phyloP scores from a whole-genome alignment of 1,140 invertebrate genomes.

The Aphaenogaster ashmeadi region DNA sequence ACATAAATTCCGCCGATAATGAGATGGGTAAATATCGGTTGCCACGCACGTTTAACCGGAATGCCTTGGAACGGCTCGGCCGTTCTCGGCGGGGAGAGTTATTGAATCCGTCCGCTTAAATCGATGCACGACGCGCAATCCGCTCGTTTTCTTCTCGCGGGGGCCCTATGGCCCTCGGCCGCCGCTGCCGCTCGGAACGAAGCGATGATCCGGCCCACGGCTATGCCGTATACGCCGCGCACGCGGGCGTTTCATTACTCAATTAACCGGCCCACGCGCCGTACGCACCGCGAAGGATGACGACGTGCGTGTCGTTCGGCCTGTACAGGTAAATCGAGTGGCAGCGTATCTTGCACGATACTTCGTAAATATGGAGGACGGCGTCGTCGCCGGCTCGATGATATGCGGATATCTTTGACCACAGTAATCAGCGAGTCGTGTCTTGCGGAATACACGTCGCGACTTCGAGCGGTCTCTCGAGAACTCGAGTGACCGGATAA shows the following conservation, averaged over 20 bases:
- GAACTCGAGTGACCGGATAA: background rate
- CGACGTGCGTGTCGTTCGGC: slow-evolving; percentile 43
- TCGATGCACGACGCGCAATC: slow-evolving; percentile 61
- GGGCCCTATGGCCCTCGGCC: background rate
- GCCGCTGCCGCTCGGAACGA: background rate
- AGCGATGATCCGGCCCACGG: slow-evolving; percentile 21
- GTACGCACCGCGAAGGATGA: slow-evolving; percentile 38
- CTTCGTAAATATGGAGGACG: slow-evolving; percentile 70
- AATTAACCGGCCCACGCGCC: slow-evolving; percentile 72
- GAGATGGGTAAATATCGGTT: slow-evolving; percentile 81
- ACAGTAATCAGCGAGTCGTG: slow-evolving; percentile 63
- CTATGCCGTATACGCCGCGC: background rate
- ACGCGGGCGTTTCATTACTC: slow-evolving; percentile 72
- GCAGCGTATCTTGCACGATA: slow-evolving; percentile 43
- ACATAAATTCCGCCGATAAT: slow-evolving; percentile 80
- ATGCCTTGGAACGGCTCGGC: slow-evolving; percentile 69
- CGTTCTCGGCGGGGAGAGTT: slow-evolving; percentile 66
- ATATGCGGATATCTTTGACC: slow-evolving; percentile 20
- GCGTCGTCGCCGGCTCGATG: slow-evolving; percentile 29
- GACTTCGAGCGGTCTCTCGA: slow-evolving; percentile 7
- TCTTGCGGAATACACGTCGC: slow-evolving; percentile 24
- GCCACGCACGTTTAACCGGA: slow-evolving; percentile 77
- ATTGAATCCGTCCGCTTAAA: slow-evolving; percentile 75
- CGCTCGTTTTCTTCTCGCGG: slow-evolving; percentile 1
- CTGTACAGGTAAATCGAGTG: slow-evolving; percentile 69